Evolutionary conservation across 2,888 invertebrate genomes (phyloP), one percentile per base, ranked within the genome.

Genomic region (Colostygia pectinataria): DNA sequence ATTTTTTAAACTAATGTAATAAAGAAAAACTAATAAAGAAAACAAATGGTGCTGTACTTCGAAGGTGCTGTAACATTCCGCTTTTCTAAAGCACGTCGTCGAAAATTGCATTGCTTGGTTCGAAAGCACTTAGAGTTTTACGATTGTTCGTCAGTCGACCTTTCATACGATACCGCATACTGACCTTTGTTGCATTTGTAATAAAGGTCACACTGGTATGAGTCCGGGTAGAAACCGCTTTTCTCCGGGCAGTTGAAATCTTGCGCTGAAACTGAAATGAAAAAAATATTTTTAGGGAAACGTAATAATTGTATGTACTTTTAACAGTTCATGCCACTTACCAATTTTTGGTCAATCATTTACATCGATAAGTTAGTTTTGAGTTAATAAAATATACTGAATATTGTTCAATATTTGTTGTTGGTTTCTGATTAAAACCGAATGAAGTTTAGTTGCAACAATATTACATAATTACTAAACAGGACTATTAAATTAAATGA

Each of bases 151-250:
- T 18, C 20, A 9, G 37, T 20, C 48, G 66, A 79, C 78, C 77
- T 83, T 76, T 76, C 37, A 52, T 61, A 66, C 66, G 66, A 65
- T 83, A 89, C 89, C 85, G 70, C 66, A 65, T 83, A 89, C 89
- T 86, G 70, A 91, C 91, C 93, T 79, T 92, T 92, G 46, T 85
- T 84, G 84, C 95, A 95, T 66, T 92, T 92, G 81, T 94, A 95
- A 78, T 95, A 96, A 55, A 95, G 91, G 83, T 96, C 96, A 74
- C 96, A 96, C 77, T 95, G 95, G 68, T 93, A 91, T 1, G 91
- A 90, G 76, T 96, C 95, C 2, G 94, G 92, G 81, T 92, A 95
- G 81, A 91, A 95, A n/a, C 95, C 95, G 57, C 91, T 93, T 58
- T 93, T 91, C 53, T 93, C 92, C 2, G 95, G 95, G 63, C 96